These are phyloP conservation scores for Limnephilus auricula DNA, from an alignment of 2,888 invertebrate species.

Conservation along the genomic window DNA sequence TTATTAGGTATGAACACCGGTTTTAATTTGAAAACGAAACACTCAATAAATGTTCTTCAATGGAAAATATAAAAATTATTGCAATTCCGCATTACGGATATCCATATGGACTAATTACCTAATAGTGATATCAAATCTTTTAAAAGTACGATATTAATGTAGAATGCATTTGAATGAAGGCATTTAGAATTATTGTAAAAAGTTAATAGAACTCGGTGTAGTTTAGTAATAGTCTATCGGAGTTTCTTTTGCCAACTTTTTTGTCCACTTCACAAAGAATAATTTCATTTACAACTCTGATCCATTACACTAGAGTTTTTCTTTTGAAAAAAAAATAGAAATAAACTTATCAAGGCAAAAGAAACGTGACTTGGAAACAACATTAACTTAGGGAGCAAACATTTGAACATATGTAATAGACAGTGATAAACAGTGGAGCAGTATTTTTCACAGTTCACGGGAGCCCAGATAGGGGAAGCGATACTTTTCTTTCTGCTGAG, in stretches of 20 bases:
- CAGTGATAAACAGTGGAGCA: constrained; percentile 64
- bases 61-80: too few relatives aligned
- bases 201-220: not conserved
- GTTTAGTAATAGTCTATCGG: not conserved
- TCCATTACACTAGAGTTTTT: not conserved
- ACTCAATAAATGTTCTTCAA: too few relatives aligned
- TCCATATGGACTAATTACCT: too few relatives aligned
- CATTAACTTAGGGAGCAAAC: constrained; percentile 35
- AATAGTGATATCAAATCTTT: too few relatives aligned
- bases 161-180: too few relatives aligned
- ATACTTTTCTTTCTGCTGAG: constrained; percentile 45
- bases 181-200: too few relatives aligned
- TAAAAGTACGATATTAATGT: too few relatives aligned
- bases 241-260: not conserved
- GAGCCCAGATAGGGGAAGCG: constrained; percentile 43
- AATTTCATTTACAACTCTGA: not conserved
- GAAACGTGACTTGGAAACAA: constrained; percentile 45
- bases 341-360: constrained; percentile 15
- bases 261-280: constrained; percentile 2
- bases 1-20: too few relatives aligned
- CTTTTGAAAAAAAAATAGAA: constrained; percentile 19
- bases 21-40: too few relatives aligned
- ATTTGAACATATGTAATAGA: constrained; percentile 64
- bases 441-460: constrained; percentile 58
- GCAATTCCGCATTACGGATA: too few relatives aligned